Conservation (phyloP, 2,888 invertebrate genomes). For the Venusia cambrica region DNA sequence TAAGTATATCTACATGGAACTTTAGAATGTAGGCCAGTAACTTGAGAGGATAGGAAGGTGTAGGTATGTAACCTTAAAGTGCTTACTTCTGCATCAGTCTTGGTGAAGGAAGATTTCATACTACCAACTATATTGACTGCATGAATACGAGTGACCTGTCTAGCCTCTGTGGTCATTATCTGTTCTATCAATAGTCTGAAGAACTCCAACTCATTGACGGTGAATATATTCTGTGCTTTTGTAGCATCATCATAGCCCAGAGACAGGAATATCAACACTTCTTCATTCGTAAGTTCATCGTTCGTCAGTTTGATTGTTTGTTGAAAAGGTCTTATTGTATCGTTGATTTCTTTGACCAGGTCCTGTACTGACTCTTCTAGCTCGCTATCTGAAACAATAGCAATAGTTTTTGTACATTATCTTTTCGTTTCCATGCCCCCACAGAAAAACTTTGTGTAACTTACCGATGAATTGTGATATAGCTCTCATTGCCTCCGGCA, state of each 20-base stretch:
- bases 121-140: constrained; percentile 61
- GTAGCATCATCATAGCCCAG: constrained; percentile 61
- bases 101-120: constrained; percentile 58
- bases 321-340: constrained; percentile 53
- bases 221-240: constrained; percentile 62
- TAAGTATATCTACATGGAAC: no score
- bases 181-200: constrained; percentile 63
- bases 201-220: constrained; percentile 58
- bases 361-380: constrained; percentile 40
- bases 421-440: no score
- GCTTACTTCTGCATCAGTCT: constrained; percentile 64
- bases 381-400: constrained; percentile 41
- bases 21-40: no score
- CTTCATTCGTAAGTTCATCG: constrained; percentile 60
- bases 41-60: no score
- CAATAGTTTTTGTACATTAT: no score
- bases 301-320: constrained; percentile 60
- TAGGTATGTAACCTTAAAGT: background rate
- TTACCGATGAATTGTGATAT: constrained; percentile 45
- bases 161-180: constrained; percentile 60
- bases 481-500: constrained; percentile 44
- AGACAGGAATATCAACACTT: constrained; percentile 59
- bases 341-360: constrained; percentile 57
- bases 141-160: constrained; percentile 60
- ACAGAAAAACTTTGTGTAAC: no score